Conservation (phyloP, 2,113 vertebrate genomes). For the Esox niger region DNA sequence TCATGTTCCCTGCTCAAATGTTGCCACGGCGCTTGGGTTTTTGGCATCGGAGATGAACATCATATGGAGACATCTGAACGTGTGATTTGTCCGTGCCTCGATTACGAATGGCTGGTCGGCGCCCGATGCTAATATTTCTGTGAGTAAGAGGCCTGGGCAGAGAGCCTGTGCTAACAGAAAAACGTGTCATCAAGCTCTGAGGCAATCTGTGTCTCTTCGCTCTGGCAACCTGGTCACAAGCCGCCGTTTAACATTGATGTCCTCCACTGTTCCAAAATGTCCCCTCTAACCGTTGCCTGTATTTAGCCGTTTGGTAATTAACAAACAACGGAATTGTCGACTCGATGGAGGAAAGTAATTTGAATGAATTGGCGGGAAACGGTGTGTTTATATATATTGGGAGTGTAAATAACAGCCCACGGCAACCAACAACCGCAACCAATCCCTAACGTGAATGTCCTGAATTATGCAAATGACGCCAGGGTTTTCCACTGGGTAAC, state of each 20-base stretch:
- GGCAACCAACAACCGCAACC: neutral
- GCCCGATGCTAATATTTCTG: neutral
- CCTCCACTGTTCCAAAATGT: neutral
- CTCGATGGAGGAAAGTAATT: neutral
- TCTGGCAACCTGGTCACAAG: neutral
- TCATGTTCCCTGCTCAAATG: neutral
- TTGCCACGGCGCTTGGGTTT: neutral
- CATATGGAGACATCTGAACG: neutral
- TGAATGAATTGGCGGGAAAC: neutral
- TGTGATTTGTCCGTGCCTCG: neutral
- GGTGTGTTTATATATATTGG: neutral
- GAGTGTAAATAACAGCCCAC: neutral
- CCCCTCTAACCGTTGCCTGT: too few relatives aligned
- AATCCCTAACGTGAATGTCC: neutral
- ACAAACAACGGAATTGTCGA: neutral
- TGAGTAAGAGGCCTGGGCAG: neutral
- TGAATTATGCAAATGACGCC: neutral
- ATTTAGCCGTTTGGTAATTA: too few relatives aligned
- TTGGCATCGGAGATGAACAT: too few relatives aligned
- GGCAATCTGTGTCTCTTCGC: slow-evolving; percentile 1
- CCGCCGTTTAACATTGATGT: neutral
- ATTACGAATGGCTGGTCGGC: neutral
- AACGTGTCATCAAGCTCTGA: neutral
- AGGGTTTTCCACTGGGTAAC: neutral
- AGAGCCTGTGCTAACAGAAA: neutral